Percentiles rank a stretch among this genome's conserved stretches.
Conservation (phyloP, 2,888 invertebrate species). For the Byasa hedistus region DNA sequence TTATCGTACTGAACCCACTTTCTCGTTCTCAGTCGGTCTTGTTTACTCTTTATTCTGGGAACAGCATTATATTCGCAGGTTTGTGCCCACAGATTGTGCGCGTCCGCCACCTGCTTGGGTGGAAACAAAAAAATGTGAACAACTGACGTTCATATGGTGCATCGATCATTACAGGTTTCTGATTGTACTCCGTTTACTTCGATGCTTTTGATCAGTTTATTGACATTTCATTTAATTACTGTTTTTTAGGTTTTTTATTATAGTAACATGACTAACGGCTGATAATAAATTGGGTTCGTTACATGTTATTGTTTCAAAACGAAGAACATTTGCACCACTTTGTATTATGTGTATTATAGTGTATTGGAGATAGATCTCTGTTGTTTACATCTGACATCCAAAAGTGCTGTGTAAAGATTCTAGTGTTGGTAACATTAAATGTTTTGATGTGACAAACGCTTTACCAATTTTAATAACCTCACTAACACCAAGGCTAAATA, state of each 20-base stretch:
- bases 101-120: slow-evolving; percentile 62
- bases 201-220: slow-evolving; percentile 3
- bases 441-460: no score
- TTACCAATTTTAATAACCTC: no score
- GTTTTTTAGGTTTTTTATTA: not conserved
- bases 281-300: no score
- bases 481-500: no score
- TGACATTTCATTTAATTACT: not conserved
- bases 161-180: slow-evolving; percentile 31
- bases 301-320: no score
- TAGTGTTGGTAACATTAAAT: no score
- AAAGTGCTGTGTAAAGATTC: no score
- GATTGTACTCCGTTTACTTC: slow-evolving; percentile 24
- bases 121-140: slow-evolving; percentile 56
- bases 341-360: no score
- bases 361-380: no score
- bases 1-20: slow-evolving; percentile 18
- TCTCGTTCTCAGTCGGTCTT: slow-evolving; percentile 41
- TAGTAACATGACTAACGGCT: no score
- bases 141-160: slow-evolving; percentile 71
- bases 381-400: no score
- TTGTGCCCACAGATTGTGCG: slow-evolving; percentile 68
- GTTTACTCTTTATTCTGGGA: slow-evolving; percentile 51
- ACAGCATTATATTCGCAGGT: slow-evolving; percentile 60
- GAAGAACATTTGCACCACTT: no score